Evolutionary conservation across 2,113 vertebrate species (phyloP).

Genomic region (Lycaon pictus): DNA sequence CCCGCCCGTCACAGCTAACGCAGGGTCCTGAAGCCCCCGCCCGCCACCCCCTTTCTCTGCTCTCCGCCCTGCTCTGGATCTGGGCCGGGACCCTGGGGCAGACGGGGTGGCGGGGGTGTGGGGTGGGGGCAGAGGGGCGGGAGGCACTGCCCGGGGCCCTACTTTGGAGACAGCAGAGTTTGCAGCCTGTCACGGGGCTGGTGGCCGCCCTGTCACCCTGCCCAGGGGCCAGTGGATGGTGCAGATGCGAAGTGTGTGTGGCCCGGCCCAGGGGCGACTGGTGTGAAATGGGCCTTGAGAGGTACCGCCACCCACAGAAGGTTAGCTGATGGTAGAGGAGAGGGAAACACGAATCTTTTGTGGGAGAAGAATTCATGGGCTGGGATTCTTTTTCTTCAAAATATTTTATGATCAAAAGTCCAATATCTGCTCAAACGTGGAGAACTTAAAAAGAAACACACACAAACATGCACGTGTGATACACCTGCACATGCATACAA

Average conservation of each 20-base stretch:
- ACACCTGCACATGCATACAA: not conserved
- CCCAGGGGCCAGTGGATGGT: not conserved
- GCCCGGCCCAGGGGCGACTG: not conserved
- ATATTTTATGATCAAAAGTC: not conserved
- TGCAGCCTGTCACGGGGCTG: too few species aligned
- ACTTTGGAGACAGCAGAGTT: not conserved
- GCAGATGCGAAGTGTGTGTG: fast-evolving
- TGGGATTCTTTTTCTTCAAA: not conserved
- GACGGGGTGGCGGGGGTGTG: fast-evolving
- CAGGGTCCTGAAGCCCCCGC: not conserved
- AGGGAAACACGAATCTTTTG: not conserved
- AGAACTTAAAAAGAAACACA: not conserved
- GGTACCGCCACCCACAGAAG: fast-evolving
- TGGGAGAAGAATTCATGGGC: not conserved
- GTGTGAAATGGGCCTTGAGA: fast-evolving
- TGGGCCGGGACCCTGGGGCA: not conserved
- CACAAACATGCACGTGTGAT: not conserved
- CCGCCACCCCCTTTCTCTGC: not conserved
- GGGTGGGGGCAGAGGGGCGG: not conserved
- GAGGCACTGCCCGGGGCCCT: not conserved
- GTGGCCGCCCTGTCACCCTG: too few species aligned
- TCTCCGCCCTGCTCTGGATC: not conserved
- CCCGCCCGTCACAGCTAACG: fast-evolving
- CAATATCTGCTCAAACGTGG: not conserved
- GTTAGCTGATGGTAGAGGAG: fast-evolving